phyloP scores from a whole-genome alignment of 2,113 vertebrate genomes.

The Poeciliopsis occidentalis region DNA sequence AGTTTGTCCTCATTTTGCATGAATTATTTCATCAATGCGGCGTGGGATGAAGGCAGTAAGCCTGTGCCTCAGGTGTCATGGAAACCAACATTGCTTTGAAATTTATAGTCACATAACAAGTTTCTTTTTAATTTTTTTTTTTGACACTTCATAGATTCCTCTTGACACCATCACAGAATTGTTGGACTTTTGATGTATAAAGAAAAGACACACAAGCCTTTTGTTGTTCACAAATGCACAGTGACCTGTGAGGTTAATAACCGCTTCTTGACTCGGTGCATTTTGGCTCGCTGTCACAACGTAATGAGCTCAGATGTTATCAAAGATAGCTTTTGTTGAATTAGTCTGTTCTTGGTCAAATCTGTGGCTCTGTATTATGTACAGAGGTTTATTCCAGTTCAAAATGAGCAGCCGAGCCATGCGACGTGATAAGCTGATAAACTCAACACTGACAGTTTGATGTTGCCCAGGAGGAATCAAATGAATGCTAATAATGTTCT shows the following conservation, averaged over 20 bases:
- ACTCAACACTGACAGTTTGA: not conserved
- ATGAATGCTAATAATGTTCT: not conserved
- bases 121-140: not conserved
- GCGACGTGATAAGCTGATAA: constrained; percentile 14
- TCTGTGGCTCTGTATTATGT: not conserved
- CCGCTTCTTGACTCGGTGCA: not conserved
- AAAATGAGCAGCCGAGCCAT: constrained; percentile 5
- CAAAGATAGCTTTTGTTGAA: not conserved
- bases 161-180: not conserved
- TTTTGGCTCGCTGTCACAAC: not conserved
- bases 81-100: not conserved
- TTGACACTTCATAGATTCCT: not conserved
- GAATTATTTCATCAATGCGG: not conserved
- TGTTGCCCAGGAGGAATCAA: constrained; percentile 1
- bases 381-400: constrained; percentile 6
- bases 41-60: not conserved
- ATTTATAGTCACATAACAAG: not conserved
- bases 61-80: not conserved
- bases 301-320: not conserved
- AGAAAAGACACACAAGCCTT: not conserved
- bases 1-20: not conserved
- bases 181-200: not conserved
- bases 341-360: constrained; percentile 13
- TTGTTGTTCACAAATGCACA: not conserved
- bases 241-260: not conserved